Percentiles rank a stretch among this genome's conserved stretches.
Evolutionary conservation across 1,140 invertebrate species (phyloP).

Genomic region (Eupeodes corollae): DNA sequence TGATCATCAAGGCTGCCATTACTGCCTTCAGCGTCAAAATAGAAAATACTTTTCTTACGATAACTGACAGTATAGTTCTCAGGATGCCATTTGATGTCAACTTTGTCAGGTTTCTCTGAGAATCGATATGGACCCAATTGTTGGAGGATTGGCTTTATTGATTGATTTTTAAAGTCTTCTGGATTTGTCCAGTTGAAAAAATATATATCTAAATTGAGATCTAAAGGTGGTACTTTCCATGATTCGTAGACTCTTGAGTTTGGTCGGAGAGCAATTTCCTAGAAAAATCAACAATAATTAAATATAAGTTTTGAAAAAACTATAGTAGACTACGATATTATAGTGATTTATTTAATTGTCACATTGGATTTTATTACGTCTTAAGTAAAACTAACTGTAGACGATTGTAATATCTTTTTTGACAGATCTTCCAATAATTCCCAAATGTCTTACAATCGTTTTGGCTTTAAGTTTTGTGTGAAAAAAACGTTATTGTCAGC

Average conservation of each 20-base stretch:
- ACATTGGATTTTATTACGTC: no score
- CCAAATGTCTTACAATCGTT: no score
- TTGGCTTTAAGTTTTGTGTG: no score
- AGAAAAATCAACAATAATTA: conserved; percentile 13
- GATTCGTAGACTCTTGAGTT: conserved; percentile 49
- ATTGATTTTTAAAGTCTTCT: conserved; percentile 41
- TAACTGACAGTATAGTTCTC: conserved; percentile 74
- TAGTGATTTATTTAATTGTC: no score
- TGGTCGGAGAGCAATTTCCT: conserved; percentile 51
- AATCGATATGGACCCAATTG: conserved; percentile 64
- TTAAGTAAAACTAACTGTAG: no score
- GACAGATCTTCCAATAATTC: no score
- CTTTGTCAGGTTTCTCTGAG: conserved; percentile 55
- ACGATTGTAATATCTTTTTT: no score
- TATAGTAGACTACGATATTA: no score
- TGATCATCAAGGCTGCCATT: conserved; percentile 62
- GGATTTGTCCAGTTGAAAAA: conserved; percentile 78
- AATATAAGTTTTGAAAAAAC: no score
- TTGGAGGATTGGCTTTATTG: conserved; percentile 49
- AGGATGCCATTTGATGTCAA: conserved; percentile 55
- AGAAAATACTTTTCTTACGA: conserved; percentile 59
- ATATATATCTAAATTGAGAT: conserved; percentile 63
- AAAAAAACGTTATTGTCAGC: no score
- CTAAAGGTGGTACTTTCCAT: conserved; percentile 64
- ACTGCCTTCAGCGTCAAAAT: conserved; percentile 60